Base-by-base conservation (phyloP, 1,140 invertebrate genomes). In the Penaeus japonicus region DNA sequence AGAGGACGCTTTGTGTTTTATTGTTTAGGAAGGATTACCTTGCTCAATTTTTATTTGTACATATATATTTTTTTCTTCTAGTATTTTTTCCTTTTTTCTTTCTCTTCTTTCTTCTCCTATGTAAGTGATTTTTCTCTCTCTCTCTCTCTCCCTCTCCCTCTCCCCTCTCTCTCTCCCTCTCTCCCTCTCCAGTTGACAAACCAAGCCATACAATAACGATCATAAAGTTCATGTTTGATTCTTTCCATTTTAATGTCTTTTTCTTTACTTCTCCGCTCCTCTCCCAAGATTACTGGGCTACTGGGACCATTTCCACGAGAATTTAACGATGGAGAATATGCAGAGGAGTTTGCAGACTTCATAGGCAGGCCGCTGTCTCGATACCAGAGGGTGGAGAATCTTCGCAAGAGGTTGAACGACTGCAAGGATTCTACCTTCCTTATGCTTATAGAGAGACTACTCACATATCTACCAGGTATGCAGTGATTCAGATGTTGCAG, bases 281-380 rank as follows among this genome's bases (percentile, higher is more conserved):
- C 18, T 84, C 30, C n/a, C 24, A 84, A 91, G 90, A 91, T 91
- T 30, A 90, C 89, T 35, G 85, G 70, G 59, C 54, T 91, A 27
- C 78, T 91, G 77, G 90, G 90, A 53, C 90, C 87, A 32, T 91
- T 91, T 81, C 90, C 90, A 22, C 73, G 84, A 30, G 90, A 90
- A 65, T 91, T 90, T 75, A 89, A 82, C 77, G 89, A 91, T 83
- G 90, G 90, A 27, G 88, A 89, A 75, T 91, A 87, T 81, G 84
- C 84, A 7, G 85, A 88, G 17, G 78, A 88, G 55, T 90, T 91
- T 82, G 55, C 85, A 47, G 79, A 85, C 27, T 84, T 89, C 55
- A 92, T 92, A 85, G 94, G 94, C 24, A 93, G 93, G 91, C 94
- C 94, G 5, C 84, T 90, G 87, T 89, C 90, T 18, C 79, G 90